Percentiles rank a stretch among this genome's conserved stretches.
Evolutionary conservation across 1,140 invertebrate species (phyloP).

Genomic region (Calliopsis andreniformis): DNA sequence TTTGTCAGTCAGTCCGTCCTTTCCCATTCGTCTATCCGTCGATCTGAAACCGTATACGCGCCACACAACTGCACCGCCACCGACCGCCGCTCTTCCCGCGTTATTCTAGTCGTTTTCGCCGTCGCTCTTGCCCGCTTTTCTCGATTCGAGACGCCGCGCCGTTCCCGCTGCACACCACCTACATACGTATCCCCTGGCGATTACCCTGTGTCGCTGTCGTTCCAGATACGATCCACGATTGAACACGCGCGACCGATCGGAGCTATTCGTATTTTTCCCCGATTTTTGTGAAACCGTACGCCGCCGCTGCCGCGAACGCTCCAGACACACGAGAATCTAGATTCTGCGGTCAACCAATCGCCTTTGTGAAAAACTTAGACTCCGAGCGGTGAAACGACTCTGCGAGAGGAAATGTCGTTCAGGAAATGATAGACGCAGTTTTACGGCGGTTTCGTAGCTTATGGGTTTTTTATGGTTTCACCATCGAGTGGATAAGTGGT

Average conservation of each 20-base stretch:
- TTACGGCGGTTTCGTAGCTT: too few relatives aligned
- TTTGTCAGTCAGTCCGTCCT: constrained; percentile 51
- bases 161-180: too few relatives aligned
- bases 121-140: neutral
- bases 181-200: too few relatives aligned
- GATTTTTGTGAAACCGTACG: constrained; percentile 11
- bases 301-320: neutral
- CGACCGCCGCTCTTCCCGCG: neutral
- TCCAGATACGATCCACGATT: too few relatives aligned
- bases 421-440: neutral
- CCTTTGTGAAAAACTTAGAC: constrained; percentile 20
- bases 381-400: constrained; percentile 12
- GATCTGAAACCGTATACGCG: constrained; percentile 57
- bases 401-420: neutral
- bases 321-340: constrained; percentile 34
- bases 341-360: constrained; percentile 26
- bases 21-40: constrained; percentile 59
- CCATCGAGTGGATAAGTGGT: too few relatives aligned
- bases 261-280: neutral
- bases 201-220: too few relatives aligned
- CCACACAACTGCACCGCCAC: constrained; percentile 3
- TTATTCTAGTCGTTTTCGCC: constrained; percentile 3
- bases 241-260: neutral
- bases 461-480: too few relatives aligned
- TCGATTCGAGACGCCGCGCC: too few relatives aligned